Evolutionary conservation across 2,797 vertebrate species (phyloP).

Genomic region (Numenius phaeopus): DNA sequence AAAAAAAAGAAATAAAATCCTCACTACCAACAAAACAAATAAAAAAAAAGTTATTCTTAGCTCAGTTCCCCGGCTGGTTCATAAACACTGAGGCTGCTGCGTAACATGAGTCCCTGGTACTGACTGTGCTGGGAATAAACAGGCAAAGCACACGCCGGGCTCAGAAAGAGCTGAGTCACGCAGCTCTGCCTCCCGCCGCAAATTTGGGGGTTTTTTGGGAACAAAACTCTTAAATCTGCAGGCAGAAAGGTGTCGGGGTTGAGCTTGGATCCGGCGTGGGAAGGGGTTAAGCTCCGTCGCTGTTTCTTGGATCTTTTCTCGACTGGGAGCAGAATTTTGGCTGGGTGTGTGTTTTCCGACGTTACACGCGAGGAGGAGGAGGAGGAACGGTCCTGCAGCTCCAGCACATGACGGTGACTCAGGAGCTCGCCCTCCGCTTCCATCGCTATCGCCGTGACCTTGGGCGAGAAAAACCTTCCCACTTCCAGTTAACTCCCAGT

Average conservation of each 20-base stretch:
- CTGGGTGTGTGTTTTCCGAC: slow-evolving; percentile 16
- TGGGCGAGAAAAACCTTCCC: neutral
- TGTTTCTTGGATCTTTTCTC: neutral
- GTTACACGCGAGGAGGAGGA: neutral
- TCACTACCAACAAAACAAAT: neutral
- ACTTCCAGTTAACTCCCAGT: neutral
- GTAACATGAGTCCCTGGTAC: slow-evolving; percentile 62
- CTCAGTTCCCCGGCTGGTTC: slow-evolving; percentile 21
- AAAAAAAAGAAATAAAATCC: neutral
- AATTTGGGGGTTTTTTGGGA: neutral
- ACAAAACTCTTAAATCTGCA: neutral
- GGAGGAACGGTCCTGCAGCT: neutral
- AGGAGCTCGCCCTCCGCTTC: neutral
- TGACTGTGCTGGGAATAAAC: slow-evolving; percentile 69
- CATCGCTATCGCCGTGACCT: neutral
- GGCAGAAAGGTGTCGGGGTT: neutral
- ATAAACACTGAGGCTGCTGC: slow-evolving; percentile 42
- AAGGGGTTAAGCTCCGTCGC: neutral
- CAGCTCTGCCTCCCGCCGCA: slow-evolving; percentile 2
- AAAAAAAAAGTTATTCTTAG: slow-evolving; percentile 70
- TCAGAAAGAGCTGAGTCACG: slow-evolving; percentile 76
- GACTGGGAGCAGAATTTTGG: neutral
- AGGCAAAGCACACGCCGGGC: slow-evolving; percentile 38
- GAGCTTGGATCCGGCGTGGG: neutral
- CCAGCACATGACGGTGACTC: slow-evolving; percentile 43